Evolutionary conservation across 2,113 vertebrate species (phyloP).

Genomic region (Erpornis zantholeuca): DNA sequence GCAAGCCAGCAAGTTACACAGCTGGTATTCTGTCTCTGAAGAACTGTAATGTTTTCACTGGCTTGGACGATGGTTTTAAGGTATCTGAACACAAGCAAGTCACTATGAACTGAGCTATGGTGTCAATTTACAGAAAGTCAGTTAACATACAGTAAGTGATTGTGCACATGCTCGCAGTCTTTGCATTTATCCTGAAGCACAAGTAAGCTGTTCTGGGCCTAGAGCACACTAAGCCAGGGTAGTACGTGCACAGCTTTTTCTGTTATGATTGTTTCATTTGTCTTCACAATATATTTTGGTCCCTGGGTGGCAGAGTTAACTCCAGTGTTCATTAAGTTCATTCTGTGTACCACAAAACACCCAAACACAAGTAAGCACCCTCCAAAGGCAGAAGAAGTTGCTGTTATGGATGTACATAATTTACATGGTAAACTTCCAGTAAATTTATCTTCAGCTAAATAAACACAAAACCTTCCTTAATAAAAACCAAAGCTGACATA

Average conservation of each 20-base stretch:
- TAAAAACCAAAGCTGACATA: background rate
- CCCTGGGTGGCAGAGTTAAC: background rate
- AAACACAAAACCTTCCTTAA: background rate
- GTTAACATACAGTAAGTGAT: background rate
- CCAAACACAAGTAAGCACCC: background rate
- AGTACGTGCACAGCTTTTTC: background rate
- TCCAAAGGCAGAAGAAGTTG: background rate
- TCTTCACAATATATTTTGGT: background rate
- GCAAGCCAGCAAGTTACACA: background rate
- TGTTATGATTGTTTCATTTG: background rate
- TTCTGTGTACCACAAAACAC: background rate
- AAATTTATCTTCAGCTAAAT: background rate
- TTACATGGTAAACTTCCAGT: background rate
- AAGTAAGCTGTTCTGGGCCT: background rate
- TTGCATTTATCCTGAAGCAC: background rate
- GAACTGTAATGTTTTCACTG: background rate
- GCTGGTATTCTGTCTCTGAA: background rate
- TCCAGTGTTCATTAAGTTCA: background rate
- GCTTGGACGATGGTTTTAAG: background rate
- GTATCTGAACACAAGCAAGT: conserved; percentile 11
- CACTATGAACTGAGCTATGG: background rate
- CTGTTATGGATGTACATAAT: background rate
- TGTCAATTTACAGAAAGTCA: background rate
- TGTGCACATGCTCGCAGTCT: background rate
- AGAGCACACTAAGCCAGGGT: background rate